A percentile compares a stretch with the other conserved stretches of the same genome.
phyloP scores from a whole-genome alignment of 2,113 vertebrate genomes.

The Nanorana parkeri region DNA sequence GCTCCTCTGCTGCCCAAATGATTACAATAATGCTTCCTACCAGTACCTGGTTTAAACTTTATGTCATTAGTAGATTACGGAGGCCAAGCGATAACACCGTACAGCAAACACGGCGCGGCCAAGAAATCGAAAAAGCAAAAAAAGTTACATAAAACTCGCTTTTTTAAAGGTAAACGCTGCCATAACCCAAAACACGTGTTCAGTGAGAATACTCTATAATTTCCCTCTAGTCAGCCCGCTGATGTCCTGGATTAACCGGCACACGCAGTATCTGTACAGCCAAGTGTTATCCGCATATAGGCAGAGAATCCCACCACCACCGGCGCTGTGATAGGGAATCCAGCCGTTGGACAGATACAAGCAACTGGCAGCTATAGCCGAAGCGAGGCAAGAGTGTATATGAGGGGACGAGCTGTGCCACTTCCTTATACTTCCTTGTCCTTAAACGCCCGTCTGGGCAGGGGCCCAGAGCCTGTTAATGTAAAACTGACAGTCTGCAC shows the following conservation, averaged over 20 bases:
- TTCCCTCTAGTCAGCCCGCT: background rate
- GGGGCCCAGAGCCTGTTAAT: slow-evolving; percentile 53
- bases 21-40: too few species aligned
- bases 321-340: background rate
- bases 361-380: slow-evolving; percentile 44
- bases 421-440: slow-evolving; percentile 50
- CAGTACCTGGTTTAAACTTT: too few species aligned
- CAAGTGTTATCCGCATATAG: background rate
- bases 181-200: background rate
- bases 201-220: too few species aligned
- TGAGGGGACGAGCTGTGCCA: slow-evolving; percentile 28
- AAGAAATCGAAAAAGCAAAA: too few species aligned
- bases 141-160: too few species aligned
- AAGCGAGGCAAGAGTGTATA: slow-evolving; percentile 9
- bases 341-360: slow-evolving; percentile 11
- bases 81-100: too few species aligned
- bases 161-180: background rate
- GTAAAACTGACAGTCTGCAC: slow-evolving; percentile 57
- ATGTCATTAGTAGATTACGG: too few species aligned
- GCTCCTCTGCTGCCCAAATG: too few species aligned
- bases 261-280: background rate
- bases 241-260: background rate
- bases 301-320: background rate
- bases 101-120: too few species aligned
- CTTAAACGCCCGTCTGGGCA: slow-evolving; percentile 52